Conservation (phyloP, 2,113 vertebrate species). For the Anguilla rostrata region DNA sequence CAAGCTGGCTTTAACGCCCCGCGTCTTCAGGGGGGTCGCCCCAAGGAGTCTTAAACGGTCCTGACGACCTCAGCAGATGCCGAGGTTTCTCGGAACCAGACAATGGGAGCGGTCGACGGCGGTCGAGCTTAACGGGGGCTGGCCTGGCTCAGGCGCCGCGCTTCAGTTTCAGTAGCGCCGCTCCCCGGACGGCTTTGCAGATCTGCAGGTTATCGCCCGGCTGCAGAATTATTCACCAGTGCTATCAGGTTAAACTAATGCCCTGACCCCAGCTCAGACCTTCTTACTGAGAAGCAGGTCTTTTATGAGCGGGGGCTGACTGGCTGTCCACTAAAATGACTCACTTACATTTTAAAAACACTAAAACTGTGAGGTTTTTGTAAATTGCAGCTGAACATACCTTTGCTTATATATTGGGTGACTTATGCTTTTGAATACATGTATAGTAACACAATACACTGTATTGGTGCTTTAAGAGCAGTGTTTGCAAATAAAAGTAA, state of each 20-base stretch:
- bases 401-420: background rate
- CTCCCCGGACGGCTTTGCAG: background rate
- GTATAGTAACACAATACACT: background rate
- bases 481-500: background rate
- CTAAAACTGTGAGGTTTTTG: background rate
- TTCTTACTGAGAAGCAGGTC: background rate
- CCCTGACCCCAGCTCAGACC: background rate
- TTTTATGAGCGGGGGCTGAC: background rate
- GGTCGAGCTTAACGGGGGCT: background rate
- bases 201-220: background rate
- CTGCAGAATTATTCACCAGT: background rate
- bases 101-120: background rate
- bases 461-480: background rate
- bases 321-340: background rate
- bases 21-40: background rate
- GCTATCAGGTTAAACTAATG: background rate
- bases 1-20: background rate
- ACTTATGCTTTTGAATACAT: background rate
- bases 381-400: background rate
- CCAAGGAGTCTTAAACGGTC: background rate
- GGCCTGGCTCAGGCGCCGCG: background rate
- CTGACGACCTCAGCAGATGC: background rate
- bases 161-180: background rate
- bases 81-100: background rate
- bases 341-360: background rate